Base-by-base conservation (phyloP, 2,888 invertebrate species). In the Chironomus tentans region DNA sequence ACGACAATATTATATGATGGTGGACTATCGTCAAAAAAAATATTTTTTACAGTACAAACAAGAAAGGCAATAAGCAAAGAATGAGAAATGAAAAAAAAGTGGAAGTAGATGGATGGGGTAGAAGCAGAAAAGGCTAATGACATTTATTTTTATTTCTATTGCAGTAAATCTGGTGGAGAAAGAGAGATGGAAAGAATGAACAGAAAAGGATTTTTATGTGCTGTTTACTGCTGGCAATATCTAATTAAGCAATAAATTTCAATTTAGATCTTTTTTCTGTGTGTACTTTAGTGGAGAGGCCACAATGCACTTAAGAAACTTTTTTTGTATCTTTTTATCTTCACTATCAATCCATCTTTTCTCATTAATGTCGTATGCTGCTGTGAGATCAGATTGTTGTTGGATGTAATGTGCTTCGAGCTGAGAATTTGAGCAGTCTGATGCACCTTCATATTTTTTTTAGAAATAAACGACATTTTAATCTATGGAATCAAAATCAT, bases 241-340 rank as follows among this genome's bases (percentile, higher is more conserved):
- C 68, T 74, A 74, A 74, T 74, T 74, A 74, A 74, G 74, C 24
- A 74, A 74, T 74, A 74, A 74, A 74, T 74, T 48, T 74, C 74
- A 74, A 74, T 74, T 74, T 74, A 74, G 12, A 1, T n/a, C 4
- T 61, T 50, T 61, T 65, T 65, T 24, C 12, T 21, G 65, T 65
- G 4, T 24, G 4, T 65, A 56, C 24, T 65, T 65, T 24, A 21
- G 2, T 56, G 18, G 15, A 56, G 15, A 56, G 56, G 18, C 38
- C 10, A 38, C 38, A 7, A 56, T 56, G 56, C 56, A 56, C 56
- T 56, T 56, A 56, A 56, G 56, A 18, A 56, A 18, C 4, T 56
- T 28, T 28, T 28, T 28, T 28, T 28, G 28, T 28, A 28, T 28
- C 28, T 38, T 38, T 38, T 38, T 38, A 38, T 38, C 38, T 38